These are phyloP conservation scores for Osmerus eperlanus DNA, from an alignment of 2,113 vertebrate species.

Conservation along the genomic window DNA sequence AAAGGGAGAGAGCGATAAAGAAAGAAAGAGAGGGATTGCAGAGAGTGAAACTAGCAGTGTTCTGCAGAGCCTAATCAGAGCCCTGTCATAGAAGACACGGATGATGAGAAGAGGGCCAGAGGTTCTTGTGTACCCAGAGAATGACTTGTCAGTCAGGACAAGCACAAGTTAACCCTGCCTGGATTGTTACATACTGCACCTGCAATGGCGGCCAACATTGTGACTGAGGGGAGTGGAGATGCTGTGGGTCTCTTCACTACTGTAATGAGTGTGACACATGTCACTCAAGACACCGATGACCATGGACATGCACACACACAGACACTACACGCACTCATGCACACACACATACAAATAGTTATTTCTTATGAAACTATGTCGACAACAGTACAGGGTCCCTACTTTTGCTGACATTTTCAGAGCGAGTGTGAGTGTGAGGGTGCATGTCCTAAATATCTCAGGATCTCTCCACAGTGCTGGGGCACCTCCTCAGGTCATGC, in stretches of 20 bases:
- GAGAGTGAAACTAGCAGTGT: too few species aligned
- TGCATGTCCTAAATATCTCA: conserved; percentile 20
- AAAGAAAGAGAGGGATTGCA: background rate
- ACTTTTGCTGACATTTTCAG: conserved; percentile 47
- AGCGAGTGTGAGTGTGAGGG: conserved; percentile 38
- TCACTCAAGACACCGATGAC: background rate
- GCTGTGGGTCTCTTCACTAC: background rate
- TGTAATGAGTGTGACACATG: background rate
- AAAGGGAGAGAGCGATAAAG: background rate
- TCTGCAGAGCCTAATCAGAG: too few species aligned
- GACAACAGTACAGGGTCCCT: background rate
- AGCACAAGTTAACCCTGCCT: too few species aligned
- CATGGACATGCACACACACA: conserved; percentile 24
- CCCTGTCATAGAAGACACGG: too few species aligned
- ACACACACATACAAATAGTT: conserved; percentile 6
- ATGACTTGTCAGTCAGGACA: too few species aligned
- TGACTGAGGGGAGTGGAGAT: too few species aligned
- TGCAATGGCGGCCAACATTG: too few species aligned
- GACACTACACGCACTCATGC: background rate
- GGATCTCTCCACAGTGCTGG: background rate
- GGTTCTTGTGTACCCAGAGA: too few species aligned
- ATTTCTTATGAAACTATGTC: background rate
- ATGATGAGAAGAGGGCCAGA: too few species aligned
- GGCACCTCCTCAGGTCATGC: conserved; percentile 10
- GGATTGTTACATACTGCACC: too few species aligned